Base-by-base conservation (phyloP, 2,113 vertebrate genomes). In the Empidonax alnorum region DNA sequence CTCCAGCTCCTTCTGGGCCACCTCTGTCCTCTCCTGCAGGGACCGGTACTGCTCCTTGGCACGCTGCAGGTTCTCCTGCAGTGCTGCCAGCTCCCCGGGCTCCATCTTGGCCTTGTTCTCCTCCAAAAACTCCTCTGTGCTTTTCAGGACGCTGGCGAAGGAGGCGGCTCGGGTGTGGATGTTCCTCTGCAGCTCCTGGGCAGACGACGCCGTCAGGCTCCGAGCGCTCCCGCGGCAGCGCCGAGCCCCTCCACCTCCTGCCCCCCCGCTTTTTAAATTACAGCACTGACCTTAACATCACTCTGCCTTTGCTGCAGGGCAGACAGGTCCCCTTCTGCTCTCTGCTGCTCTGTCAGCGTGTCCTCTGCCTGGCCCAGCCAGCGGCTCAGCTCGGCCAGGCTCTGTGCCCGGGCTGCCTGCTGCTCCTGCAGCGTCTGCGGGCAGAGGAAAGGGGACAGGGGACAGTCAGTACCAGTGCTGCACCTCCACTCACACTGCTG, bases 381-480 rank as follows among this genome's bases (percentile, higher is more conserved):
- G 96, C 62, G 85, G 61, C 96, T 97, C 69, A 99, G 98, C 80
- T 98, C 98, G 14, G 99, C 98, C 78, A 99, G 96, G 93, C 99
- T 99, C 97, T 97, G 98, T 7, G 98, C 98, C 84, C 98, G 99
- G 67, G 98, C 98, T 20, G 98, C 97, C 96, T 99, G 99, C 87
- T 99, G 99, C 97, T 99, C 98, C 92, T 99, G 98, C 55, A 99
- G 98, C 9, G 99, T 98, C 99, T 99, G 97, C 10, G 92, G 90
- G 93, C 93, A 96, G 96, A 93, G 93, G 11, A 76, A 49, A 68
- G 63, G 86, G 92, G 59, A 94, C 39, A 97, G 73, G 71, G 94
- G 35, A 94, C 17, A 58, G 85, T 98, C 41, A 97, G 50, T 3
- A 14, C 13, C 12, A 1, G 30, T 7, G 35, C 84, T 13, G 39